Conservation (phyloP, 1,140 invertebrate species). For the Drosophila sturtevanti region DNA sequence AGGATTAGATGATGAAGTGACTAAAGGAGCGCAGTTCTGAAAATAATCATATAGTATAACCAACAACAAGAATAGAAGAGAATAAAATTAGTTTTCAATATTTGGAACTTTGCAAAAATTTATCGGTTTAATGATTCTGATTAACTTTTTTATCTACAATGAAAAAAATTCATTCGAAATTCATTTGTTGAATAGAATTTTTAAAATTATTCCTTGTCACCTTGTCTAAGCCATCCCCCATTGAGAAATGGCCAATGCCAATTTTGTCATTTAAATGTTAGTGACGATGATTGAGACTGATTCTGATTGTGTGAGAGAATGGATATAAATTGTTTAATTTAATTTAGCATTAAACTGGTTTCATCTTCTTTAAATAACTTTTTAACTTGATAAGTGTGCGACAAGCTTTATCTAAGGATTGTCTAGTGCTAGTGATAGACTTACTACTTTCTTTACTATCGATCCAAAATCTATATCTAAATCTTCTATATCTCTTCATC, state of each 20-base stretch:
- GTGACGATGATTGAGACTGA: slow-evolving; percentile 57
- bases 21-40: neutral
- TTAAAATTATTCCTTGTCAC: slow-evolving; percentile 7
- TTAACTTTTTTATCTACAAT: too few relatives aligned
- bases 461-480: slow-evolving; percentile 24
- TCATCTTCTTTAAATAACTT: slow-evolving; percentile 46
- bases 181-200: neutral
- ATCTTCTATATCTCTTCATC: too few relatives aligned
- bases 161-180: too few relatives aligned
- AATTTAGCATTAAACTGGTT: slow-evolving; percentile 51
- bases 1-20: slow-evolving; percentile 7
- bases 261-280: slow-evolving; percentile 25
- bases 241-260: slow-evolving; percentile 8
- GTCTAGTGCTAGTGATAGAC: slow-evolving; percentile 76
- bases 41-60: too few relatives aligned
- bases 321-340: slow-evolving; percentile 37
- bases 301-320: slow-evolving; percentile 41
- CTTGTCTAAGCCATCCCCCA: neutral
- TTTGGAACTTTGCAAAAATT: too few relatives aligned
- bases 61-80: too few relatives aligned
- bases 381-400: slow-evolving; percentile 13
- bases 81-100: too few relatives aligned
- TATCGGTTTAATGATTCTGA: too few relatives aligned
- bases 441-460: slow-evolving; percentile 41
- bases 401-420: slow-evolving; percentile 25